Evolutionary conservation across 2,113 vertebrate species (phyloP).

Genomic region (Saimiri boliviensis): DNA sequence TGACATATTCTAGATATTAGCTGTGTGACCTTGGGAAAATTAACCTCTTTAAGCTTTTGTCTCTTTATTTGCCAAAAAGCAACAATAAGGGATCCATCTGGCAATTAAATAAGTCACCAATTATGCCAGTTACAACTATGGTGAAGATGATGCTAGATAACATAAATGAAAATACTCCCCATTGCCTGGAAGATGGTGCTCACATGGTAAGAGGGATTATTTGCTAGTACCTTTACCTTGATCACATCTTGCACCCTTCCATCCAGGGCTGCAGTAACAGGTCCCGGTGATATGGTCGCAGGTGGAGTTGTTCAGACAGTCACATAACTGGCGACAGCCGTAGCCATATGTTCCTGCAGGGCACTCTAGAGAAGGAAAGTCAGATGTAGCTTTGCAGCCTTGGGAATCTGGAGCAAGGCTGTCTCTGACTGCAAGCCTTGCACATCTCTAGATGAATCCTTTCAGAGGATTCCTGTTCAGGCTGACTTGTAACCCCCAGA

Average conservation of each 20-base stretch:
- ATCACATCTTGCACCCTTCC: constrained; percentile 97
- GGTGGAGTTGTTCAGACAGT: constrained; percentile 97
- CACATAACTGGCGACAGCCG: constrained; percentile 96
- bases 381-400: background rate
- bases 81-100: background rate
- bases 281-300: constrained; percentile 98
- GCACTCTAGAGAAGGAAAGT: constrained; percentile 86
- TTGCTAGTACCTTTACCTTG: constrained; percentile 86
- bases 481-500: background rate
- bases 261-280: constrained; percentile 97
- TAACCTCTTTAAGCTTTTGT: background rate
- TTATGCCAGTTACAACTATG: background rate
- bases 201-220: accelerated
- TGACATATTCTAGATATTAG: background rate
- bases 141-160: background rate
- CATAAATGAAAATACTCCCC: background rate
- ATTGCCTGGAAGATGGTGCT: accelerated
- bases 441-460: background rate
- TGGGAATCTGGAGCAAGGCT: background rate
- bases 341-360: constrained; percentile 94
- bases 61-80: background rate
- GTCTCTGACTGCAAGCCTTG: too few species aligned
- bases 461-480: background rate
- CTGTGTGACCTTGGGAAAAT: background rate
- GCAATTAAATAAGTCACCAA: background rate